Percentiles rank a stretch among this genome's conserved stretches.
Evolutionary conservation across 2,113 vertebrate species (phyloP).

Genomic region (Parotia lawesii): DNA sequence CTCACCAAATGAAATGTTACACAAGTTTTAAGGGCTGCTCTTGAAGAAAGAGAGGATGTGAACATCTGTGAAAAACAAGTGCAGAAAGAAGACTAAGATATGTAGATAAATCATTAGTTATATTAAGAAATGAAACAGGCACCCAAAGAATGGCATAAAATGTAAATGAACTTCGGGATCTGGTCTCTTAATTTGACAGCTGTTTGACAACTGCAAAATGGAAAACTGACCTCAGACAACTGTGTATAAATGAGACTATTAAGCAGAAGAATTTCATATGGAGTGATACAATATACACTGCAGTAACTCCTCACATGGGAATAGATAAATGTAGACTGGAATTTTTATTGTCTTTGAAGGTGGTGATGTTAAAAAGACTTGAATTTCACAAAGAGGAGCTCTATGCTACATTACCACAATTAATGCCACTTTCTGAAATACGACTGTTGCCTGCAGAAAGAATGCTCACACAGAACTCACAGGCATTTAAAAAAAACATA

Average conservation of each 20-base stretch:
- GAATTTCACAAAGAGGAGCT: slow-evolving; percentile 70
- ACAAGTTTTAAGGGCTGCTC: slow-evolving; percentile 31
- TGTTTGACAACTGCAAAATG: slow-evolving; percentile 78
- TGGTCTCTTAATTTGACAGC: slow-evolving; percentile 77
- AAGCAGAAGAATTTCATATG: slow-evolving; percentile 72
- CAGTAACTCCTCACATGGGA: slow-evolving; percentile 71
- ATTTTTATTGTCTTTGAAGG: slow-evolving; percentile 81
- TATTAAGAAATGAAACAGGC: slow-evolving; percentile 64
- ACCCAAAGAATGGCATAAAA: slow-evolving; percentile 65
- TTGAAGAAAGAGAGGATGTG: slow-evolving; percentile 14
- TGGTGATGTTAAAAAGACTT: slow-evolving; percentile 63
- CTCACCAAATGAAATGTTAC: not conserved
- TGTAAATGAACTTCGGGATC: slow-evolving; percentile 73
- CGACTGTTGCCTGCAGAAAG: not conserved
- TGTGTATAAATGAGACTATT: slow-evolving; percentile 71
- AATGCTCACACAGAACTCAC: not conserved
- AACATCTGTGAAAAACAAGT: slow-evolving; percentile 50
- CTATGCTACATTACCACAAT: slow-evolving; percentile 68
- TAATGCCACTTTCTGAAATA: slow-evolving; percentile 72
- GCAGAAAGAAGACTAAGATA: slow-evolving; percentile 34
- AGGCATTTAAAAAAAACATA: not conserved
- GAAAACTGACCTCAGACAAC: slow-evolving; percentile 77
- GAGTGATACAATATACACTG: slow-evolving; percentile 76
- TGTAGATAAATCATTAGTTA: slow-evolving; percentile 61
- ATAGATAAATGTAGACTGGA: slow-evolving; percentile 73